phyloP scores from a whole-genome alignment of 2,888 invertebrate species.

The Axea sp. region DNA sequence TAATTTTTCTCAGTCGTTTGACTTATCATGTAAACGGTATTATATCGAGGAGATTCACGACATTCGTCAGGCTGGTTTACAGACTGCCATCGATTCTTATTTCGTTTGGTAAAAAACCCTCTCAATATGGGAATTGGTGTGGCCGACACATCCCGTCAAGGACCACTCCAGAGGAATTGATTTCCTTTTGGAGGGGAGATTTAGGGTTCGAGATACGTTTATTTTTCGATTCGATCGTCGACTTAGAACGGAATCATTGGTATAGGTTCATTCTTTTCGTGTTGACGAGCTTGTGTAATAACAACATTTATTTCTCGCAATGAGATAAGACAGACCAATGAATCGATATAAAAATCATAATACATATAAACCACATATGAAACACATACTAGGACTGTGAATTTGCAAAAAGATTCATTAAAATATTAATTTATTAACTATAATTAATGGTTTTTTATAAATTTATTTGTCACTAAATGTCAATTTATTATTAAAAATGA shows the following conservation, averaged over 20 bases:
- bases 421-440: no score
- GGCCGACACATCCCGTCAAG: constrained; percentile 58
- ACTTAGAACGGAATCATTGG: constrained; percentile 50
- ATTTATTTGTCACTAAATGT: no score
- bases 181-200: constrained; percentile 44
- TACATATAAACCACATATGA: constrained; percentile 46
- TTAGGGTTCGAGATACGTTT: constrained; percentile 52
- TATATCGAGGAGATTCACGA: constrained; percentile 54
- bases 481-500: no score
- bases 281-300: constrained; percentile 34
- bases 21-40: constrained; percentile 59
- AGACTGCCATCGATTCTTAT: constrained; percentile 49
- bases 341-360: constrained; percentile 31
- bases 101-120: constrained; percentile 33
- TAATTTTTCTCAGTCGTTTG: constrained; percentile 50
- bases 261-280: constrained; percentile 14
- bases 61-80: constrained; percentile 55
- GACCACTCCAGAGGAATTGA: constrained; percentile 62
- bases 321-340: constrained; percentile 32
- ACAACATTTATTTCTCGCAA: constrained; percentile 56
- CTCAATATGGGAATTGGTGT: constrained; percentile 52
- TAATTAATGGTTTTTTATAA: no score
- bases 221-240: constrained; percentile 52
- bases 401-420: constrained; percentile 35
- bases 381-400: constrained; percentile 41